Evolutionary conservation across 2,797 vertebrate genomes (phyloP).

Genomic region (Scyliorhinus canicula): DNA sequence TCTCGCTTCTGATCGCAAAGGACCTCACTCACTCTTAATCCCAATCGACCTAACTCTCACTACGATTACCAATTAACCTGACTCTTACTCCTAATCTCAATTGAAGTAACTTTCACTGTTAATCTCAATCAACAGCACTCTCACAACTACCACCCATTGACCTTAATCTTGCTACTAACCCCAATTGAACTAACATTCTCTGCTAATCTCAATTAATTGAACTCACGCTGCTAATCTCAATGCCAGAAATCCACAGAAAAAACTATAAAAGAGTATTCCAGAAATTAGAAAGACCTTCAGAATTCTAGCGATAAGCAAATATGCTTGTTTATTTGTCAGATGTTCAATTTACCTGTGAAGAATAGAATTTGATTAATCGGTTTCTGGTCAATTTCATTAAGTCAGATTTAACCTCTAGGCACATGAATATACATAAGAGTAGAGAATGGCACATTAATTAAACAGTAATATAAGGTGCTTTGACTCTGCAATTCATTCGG

Average conservation of each 20-base stretch:
- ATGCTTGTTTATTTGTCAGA: not conserved
- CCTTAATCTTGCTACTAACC: not conserved
- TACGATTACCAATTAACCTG: not conserved
- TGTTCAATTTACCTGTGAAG: not conserved
- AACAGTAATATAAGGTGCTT: not conserved
- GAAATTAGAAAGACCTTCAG: not conserved
- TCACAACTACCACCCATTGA: not conserved
- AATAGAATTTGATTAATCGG: not conserved
- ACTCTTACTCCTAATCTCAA: not conserved
- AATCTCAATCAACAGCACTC: not conserved
- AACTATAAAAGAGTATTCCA: not conserved
- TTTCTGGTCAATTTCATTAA: not conserved
- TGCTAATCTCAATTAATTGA: not conserved
- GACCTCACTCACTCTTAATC: not conserved
- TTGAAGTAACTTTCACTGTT: not conserved
- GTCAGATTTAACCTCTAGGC: not conserved
- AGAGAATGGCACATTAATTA: not conserved
- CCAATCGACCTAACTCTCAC: not conserved
- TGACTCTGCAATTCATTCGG: not conserved
- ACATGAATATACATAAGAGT: not conserved
- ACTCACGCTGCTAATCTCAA: not conserved
- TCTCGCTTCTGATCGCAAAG: too few relatives aligned
- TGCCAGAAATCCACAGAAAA: not conserved
- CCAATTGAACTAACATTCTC: not conserved
- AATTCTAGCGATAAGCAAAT: not conserved